Evolutionary conservation across 2,888 invertebrate genomes (phyloP).

Genomic region (Reticulitermes lucifugus): DNA sequence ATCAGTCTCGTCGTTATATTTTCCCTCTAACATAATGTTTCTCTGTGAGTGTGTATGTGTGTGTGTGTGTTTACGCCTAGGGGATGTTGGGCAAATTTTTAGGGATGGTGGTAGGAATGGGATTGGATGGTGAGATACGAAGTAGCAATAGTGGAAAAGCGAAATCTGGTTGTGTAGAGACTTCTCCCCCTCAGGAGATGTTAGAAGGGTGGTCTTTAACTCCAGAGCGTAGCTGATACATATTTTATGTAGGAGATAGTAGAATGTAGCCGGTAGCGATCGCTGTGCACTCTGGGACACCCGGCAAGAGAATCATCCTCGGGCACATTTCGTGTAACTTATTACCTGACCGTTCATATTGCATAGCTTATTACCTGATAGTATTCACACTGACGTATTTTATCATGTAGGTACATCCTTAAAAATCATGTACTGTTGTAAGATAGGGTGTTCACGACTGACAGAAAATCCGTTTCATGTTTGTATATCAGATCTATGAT

Average conservation of each 20-base stretch:
- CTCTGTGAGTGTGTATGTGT: background rate
- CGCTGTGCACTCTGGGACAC: background rate
- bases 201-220: conserved; percentile 30
- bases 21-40: conserved; percentile 11
- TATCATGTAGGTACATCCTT: too few relatives aligned
- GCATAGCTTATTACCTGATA: background rate
- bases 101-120: conserved; percentile 9
- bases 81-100: conserved; percentile 18
- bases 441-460: too few relatives aligned
- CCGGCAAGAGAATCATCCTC: background rate
- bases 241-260: conserved; percentile 35
- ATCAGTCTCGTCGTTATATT: conserved; percentile 12
- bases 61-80: conserved; percentile 2
- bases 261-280: conserved; percentile 6
- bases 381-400: too few relatives aligned
- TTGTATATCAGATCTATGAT: too few relatives aligned
- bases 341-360: too few relatives aligned
- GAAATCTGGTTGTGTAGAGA: conserved; percentile 27
- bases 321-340: background rate
- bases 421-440: too few relatives aligned
- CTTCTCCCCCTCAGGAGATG: conserved; percentile 14
- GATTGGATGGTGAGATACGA: conserved; percentile 38
- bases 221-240: conserved; percentile 28
- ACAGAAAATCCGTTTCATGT: too few relatives aligned
- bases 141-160: conserved; percentile 24